Evolutionary conservation across 1,140 invertebrate species (phyloP).

Genomic region (Drosophila bocqueti): DNA sequence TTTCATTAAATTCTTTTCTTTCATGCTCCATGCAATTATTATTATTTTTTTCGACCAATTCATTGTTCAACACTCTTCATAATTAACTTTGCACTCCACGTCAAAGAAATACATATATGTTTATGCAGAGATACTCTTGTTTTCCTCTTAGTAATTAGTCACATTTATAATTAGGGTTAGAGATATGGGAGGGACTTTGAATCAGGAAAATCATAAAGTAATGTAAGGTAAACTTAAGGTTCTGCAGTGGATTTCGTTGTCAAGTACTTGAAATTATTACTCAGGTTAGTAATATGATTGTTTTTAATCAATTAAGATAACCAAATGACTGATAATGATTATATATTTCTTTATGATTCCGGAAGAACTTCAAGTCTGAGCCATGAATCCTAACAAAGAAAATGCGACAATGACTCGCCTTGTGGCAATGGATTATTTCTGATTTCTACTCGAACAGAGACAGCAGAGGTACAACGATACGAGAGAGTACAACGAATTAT

Average conservation of each 20-base stretch:
- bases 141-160: constrained; percentile 52
- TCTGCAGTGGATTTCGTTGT: constrained; percentile 1
- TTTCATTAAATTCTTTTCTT: not conserved
- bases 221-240: constrained; percentile 8
- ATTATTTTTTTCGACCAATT: constrained; percentile 50
- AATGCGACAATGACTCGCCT: constrained; percentile 27
- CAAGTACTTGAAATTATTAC: constrained; percentile 3
- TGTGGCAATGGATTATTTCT: constrained; percentile 4
- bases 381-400: constrained; percentile 19
- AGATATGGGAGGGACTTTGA: constrained; percentile 7
- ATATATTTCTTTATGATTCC: constrained; percentile 9
- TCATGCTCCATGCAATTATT: constrained; percentile 38
- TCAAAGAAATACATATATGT: constrained; percentile 58
- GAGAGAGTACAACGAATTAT: constrained; percentile 26
- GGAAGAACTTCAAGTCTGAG: constrained; percentile 10
- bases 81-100: constrained; percentile 73
- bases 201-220: constrained; percentile 22
- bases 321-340: constrained; percentile 23
- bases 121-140: constrained; percentile 51
- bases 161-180: constrained; percentile 51
- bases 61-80: constrained; percentile 57
- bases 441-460: constrained; percentile 14
- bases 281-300: constrained; percentile 18
- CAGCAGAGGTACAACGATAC: constrained; percentile 4
- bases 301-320: not conserved